Evolutionary conservation across 1,140 invertebrate genomes (phyloP).

Genomic region (Zeugodacus cucurbitae): DNA sequence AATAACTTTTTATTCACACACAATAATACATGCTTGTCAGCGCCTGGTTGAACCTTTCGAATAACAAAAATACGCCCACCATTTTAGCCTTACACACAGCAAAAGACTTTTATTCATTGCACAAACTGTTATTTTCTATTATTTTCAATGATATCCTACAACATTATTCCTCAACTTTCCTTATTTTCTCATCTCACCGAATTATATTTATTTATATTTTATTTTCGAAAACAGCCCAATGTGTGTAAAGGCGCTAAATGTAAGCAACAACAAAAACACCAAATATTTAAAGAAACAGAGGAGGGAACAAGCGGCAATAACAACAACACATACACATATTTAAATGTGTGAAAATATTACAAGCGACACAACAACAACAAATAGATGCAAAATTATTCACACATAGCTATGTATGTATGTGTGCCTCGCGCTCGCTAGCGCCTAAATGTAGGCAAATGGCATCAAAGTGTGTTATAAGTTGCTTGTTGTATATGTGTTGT

Average conservation of each 20-base stretch:
- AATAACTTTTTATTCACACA: no score
- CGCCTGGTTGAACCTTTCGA: no score
- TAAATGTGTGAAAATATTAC: no score
- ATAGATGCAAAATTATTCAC: background rate
- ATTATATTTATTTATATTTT: background rate
- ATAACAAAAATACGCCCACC: no score
- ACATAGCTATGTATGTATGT: background rate
- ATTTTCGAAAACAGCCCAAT: background rate
- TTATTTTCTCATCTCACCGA: background rate
- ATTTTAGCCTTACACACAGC: no score
- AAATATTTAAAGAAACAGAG: constrained; percentile 9
- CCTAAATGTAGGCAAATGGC: constrained; percentile 25
- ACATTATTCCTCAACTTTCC: background rate
- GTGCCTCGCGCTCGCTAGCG: background rate
- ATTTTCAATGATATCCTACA: no score
- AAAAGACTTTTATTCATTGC: no score
- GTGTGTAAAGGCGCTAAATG: background rate
- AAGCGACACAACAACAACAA: no score
- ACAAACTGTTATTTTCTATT: no score
- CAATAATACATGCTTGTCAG: no score
- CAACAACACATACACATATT: background rate
- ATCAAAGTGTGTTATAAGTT: constrained; percentile 29
- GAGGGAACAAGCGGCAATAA: background rate
- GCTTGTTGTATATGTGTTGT: background rate
- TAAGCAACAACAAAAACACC: background rate